Evolutionary conservation across 2,797 vertebrate species (phyloP), one percentile per base, ranked within the genome.

Genomic region (Malurus splendens): DNA sequence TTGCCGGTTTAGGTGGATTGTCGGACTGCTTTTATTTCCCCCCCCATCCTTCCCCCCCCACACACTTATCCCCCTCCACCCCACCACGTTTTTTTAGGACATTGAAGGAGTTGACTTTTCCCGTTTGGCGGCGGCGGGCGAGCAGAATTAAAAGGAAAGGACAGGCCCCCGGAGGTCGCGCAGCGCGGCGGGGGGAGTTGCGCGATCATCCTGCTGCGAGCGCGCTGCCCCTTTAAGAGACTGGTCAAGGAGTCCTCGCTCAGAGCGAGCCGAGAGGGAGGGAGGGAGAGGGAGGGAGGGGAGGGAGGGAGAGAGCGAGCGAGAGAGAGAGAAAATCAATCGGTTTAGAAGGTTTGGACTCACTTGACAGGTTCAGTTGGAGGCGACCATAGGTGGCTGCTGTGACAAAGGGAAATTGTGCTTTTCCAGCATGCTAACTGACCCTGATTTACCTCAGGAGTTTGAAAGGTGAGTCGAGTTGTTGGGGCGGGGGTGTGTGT

Each of bases 361-460:
- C 98, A 98, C 98, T 98, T 97, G 98, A 98, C 98, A 97, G 98
- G 97, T 98, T 98, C 98, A 97, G 97, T 98, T 97, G 97, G 97
- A 98, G 97, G 96, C 94, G 96, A 96, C 97, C 95, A 94, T 97
- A 98, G 98, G 98, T 98, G 98, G 98, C 98, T 97, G 98, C 98
- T 98, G 98, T 97, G 97, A 98, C 97, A 97, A 97, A 98, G 97
- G 98, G 98, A 97, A 97, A 98, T 96, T 97, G 96, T 95, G 92
- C 91, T 97, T 97, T 97, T 98, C 97, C 98, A 99, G 98, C 98
- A 99, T 99, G 99, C 98, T 99, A 96, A 99, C 98, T 98, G 98
- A 99, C 97, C 98, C 98, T 98, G 98, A 99, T 98, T 98, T 98
- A 98, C 98, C 98, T 97, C 98, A 98, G 98, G 98, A 99, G 98